phyloP scores from a whole-genome alignment of 2,797 vertebrate species.

The Sebastes umbrosus region DNA sequence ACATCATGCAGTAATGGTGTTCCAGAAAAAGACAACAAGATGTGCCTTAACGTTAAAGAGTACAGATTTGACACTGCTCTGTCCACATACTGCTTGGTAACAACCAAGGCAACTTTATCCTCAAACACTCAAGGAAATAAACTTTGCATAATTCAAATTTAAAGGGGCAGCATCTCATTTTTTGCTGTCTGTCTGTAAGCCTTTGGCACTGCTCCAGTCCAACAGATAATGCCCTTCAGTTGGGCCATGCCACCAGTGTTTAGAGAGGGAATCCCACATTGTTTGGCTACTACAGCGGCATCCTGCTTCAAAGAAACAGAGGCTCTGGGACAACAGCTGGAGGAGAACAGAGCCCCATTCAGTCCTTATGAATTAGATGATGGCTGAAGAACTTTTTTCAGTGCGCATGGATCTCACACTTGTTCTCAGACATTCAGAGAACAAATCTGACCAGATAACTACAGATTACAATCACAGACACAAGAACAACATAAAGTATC shows the following conservation, averaged over 20 bases:
- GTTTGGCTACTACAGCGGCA: conserved; percentile 22
- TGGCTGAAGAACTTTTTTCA: conserved; percentile 46
- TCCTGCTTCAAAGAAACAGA: conserved; percentile 7
- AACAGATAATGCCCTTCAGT: conserved; percentile 47
- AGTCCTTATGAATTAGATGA: conserved; percentile 28
- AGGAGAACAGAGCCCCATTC: conserved; percentile 6
- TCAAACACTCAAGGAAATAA: conserved; percentile 35
- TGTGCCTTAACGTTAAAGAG: neutral
- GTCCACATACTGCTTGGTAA: neutral
- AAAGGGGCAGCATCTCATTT: conserved; percentile 43
- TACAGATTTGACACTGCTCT: neutral
- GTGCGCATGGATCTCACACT: neutral
- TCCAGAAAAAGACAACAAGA: neutral
- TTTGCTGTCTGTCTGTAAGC: conserved; percentile 41
- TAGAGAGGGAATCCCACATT: conserved; percentile 61
- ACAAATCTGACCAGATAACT: neutral
- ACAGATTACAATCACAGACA: neutral
- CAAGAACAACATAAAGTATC: neutral
- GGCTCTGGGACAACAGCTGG: neutral
- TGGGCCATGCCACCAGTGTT: conserved; percentile 45
- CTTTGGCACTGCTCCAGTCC: conserved; percentile 42
- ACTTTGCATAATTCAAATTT: conserved; percentile 65
- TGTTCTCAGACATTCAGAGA: neutral
- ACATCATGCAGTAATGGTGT: conserved; percentile 3
- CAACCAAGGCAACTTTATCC: conserved; percentile 18